phyloP scores from a whole-genome alignment of 2,888 invertebrate genomes.

The Diplazon laetatorius region DNA sequence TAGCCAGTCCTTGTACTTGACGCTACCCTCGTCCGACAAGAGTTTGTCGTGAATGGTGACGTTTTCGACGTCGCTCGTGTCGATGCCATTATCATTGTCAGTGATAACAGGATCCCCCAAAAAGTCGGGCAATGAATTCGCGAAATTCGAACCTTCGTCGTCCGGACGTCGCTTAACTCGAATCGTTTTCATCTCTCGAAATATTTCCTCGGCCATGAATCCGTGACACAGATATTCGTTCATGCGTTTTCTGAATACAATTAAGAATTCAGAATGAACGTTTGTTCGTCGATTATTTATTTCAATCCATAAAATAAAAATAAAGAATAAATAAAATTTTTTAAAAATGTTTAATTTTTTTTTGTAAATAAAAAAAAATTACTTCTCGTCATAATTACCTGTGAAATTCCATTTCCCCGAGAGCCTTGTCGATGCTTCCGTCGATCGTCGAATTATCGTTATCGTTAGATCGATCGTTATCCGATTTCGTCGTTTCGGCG shows the following conservation, averaged over 20 bases:
- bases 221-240: constrained; percentile 91
- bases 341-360: no score
- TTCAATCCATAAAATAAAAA: no score
- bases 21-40: constrained; percentile 88
- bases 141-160: constrained; percentile 79
- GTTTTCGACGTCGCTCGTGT: constrained; percentile 72
- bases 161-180: constrained; percentile 82
- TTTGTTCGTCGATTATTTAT: not conserved
- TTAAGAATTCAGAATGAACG: constrained; percentile 6
- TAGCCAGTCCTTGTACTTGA: constrained; percentile 90
- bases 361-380: no score
- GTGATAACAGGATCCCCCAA: constrained; percentile 60
- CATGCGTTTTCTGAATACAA: constrained; percentile 86
- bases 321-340: no score
- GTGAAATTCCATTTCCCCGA: constrained; percentile 87
- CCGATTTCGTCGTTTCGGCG: constrained; percentile 72
- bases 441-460: constrained; percentile 74
- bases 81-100: constrained; percentile 70
- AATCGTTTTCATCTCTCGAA: constrained; percentile 85
- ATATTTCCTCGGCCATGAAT: constrained; percentile 89
- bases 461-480: constrained; percentile 53
- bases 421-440: constrained; percentile 86
- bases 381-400: no score
- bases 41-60: constrained; percentile 83
- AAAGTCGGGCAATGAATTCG: constrained; percentile 70